Evolutionary conservation across 2,797 vertebrate genomes (phyloP).

Genomic region (Cynopterus sphinx): DNA sequence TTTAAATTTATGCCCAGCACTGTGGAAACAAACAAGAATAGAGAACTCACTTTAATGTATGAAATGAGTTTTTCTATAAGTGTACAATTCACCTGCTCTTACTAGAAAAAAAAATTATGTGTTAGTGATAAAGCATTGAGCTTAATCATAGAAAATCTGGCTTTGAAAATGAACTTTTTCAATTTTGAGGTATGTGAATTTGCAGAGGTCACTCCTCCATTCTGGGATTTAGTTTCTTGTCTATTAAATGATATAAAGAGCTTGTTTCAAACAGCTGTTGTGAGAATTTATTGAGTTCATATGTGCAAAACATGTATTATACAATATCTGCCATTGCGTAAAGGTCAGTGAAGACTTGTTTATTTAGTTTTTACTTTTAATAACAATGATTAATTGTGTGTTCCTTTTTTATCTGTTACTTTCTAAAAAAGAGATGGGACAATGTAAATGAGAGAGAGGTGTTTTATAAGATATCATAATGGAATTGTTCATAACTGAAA

Average conservation of each 20-base stretch:
- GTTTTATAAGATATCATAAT: background rate
- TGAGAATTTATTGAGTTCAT: background rate
- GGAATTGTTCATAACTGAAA: background rate
- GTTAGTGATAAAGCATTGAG: background rate
- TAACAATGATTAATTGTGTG: background rate
- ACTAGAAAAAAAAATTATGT: background rate
- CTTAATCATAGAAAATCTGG: background rate
- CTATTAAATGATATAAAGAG: background rate
- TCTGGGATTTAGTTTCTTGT: background rate
- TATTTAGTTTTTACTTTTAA: conserved; percentile 8
- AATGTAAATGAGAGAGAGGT: background rate
- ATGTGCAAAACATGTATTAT: background rate
- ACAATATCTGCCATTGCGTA: background rate
- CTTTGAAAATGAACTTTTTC: background rate
- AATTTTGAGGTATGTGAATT: background rate
- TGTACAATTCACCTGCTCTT: background rate
- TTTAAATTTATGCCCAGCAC: background rate
- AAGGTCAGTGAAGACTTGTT: background rate
- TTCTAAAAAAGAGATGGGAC: background rate
- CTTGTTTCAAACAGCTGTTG: background rate
- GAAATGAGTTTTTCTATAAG: background rate
- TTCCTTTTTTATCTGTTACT: background rate
- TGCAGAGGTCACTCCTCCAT: background rate
- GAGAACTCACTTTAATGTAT: background rate
- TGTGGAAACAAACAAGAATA: background rate